phyloP scores from a whole-genome alignment of 2,113 vertebrate genomes.

The Pseudorectes ferrugineus region DNA sequence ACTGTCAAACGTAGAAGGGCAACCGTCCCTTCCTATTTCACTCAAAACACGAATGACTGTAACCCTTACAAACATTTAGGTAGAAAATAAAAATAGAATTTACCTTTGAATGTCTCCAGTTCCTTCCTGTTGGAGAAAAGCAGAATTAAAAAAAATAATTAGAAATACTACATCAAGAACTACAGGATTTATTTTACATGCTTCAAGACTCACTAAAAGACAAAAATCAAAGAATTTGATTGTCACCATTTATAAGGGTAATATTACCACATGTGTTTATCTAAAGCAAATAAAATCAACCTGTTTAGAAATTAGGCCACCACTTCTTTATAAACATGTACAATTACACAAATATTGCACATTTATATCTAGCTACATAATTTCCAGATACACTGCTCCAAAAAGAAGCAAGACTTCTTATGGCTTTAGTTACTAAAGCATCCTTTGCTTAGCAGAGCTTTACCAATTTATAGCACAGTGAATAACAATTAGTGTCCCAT shows the following conservation, averaged over 20 bases:
- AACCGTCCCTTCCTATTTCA: background rate
- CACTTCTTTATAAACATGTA: background rate
- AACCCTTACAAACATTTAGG: background rate
- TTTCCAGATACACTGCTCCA: background rate
- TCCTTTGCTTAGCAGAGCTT: background rate
- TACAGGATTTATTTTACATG: background rate
- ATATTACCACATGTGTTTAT: background rate
- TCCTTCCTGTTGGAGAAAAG: constrained; percentile 81
- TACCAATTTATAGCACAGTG: background rate
- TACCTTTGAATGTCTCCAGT: constrained; percentile 90
- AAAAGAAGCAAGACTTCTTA: background rate
- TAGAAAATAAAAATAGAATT: constrained; percentile 45
- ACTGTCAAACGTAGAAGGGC: background rate
- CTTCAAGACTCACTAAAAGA: background rate
- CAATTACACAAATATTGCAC: background rate
- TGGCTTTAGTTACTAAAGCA: background rate
- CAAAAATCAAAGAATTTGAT: background rate
- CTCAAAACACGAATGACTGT: background rate
- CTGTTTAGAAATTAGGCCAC: background rate
- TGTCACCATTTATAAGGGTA: background rate
- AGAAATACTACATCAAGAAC: background rate
- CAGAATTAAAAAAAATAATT: background rate
- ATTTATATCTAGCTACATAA: background rate
- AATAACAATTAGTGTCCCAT: background rate
- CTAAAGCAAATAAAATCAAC: background rate